Conservation (phyloP, 2,888 invertebrate genomes). For the Automeris io region DNA sequence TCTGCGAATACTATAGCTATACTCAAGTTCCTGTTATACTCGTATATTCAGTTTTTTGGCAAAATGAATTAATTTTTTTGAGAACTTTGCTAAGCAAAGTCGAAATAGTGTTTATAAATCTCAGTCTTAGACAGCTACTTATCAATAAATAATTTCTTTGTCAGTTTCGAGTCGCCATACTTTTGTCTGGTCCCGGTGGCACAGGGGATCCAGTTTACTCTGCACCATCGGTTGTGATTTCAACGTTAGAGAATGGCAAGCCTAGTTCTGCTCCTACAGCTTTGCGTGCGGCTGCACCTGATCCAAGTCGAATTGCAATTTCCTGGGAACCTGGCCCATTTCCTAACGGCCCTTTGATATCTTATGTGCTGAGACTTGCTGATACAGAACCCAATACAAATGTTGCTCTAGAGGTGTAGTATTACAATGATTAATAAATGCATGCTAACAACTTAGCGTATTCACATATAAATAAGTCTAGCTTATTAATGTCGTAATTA, state of each 20-base stretch:
- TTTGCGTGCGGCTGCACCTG: conserved; percentile 86
- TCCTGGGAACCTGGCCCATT: conserved; percentile 93
- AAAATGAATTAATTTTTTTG: no score
- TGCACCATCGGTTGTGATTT: conserved; percentile 85
- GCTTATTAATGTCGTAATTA: conserved; percentile 10
- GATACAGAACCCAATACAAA: conserved; percentile 75
- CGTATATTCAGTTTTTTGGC: no score
- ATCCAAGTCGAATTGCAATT: conserved; percentile 88
- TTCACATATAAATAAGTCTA: not conserved
- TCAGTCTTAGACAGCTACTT: not conserved
- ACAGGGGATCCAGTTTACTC: conserved; percentile 85
- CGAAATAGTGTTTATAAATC: no score
- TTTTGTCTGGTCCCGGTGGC: conserved; percentile 82
- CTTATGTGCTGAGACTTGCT: conserved; percentile 86
- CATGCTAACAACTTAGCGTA: not conserved
- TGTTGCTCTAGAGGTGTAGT: conserved; percentile 80
- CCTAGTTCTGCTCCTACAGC: conserved; percentile 87
- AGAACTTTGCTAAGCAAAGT: no score
- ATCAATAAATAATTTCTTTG: conserved; percentile 2
- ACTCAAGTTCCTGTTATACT: no score
- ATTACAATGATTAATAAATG: not conserved
- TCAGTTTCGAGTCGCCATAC: conserved; percentile 91
- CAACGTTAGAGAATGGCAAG: conserved; percentile 83
- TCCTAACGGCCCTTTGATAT: conserved; percentile 91
- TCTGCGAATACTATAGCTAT: no score